Percentiles rank a stretch among this genome's conserved stretches.
These are phyloP conservation scores for Heliangelus exortis DNA, from an alignment of 2,797 vertebrate genomes.

Conservation along the genomic window DNA sequence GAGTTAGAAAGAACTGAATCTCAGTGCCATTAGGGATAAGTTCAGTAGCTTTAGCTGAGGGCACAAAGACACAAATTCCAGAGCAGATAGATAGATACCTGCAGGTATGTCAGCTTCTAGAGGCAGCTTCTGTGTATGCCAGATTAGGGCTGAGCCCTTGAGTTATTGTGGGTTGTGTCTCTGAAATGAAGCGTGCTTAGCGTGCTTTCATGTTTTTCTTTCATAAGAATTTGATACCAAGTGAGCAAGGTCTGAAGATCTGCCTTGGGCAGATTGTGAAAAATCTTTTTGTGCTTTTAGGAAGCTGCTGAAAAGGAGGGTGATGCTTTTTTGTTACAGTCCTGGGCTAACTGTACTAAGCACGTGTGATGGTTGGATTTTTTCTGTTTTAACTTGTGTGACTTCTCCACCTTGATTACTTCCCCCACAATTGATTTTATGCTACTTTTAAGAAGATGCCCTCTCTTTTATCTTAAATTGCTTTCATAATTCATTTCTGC, in stretches of 20 bases:
- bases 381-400: neutral
- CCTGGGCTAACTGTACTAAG: neutral
- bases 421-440: neutral
- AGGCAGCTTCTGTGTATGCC: neutral
- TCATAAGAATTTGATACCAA: neutral
- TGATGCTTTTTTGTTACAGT: neutral
- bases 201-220: neutral
- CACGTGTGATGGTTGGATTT: neutral
- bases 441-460: neutral
- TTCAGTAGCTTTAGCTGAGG: neutral
- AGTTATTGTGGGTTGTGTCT: neutral
- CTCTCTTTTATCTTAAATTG: conserved; percentile 22
- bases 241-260: neutral
- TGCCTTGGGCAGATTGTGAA: neutral
- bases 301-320: neutral
- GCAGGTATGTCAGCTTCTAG: neutral
- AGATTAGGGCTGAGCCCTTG: neutral
- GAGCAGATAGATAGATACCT: neutral
- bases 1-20: neutral
- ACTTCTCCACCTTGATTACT: neutral
- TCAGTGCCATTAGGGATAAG: neutral
- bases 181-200: neutral
- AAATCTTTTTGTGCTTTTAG: conserved; percentile 4
- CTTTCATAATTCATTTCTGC: conserved; percentile 29
- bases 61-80: neutral